Evolutionary conservation across 2,797 vertebrate species (phyloP).

Genomic region (Tamandua tetradactyla): DNA sequence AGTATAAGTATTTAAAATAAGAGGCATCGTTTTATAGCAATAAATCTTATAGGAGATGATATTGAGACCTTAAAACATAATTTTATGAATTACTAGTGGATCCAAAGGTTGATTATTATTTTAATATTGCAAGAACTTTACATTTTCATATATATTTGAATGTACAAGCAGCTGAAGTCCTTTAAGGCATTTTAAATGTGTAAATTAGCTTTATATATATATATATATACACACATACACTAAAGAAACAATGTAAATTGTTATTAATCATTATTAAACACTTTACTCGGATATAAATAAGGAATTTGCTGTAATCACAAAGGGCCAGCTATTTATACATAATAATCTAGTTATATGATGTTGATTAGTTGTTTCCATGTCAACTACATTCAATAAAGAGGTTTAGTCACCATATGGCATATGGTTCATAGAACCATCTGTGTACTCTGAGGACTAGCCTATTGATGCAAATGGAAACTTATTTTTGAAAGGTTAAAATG

Average conservation of each 20-base stretch:
- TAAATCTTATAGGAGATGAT: not conserved
- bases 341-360: constrained; percentile 55
- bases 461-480: constrained; percentile 68
- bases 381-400: constrained; percentile 49
- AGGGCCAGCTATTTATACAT: constrained; percentile 43
- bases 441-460: constrained; percentile 68
- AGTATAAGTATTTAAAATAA: not conserved
- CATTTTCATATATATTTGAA: not conserved
- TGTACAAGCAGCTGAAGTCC: not conserved
- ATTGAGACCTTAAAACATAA: not conserved
- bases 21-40: not conserved
- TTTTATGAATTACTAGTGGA: not conserved
- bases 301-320: constrained; percentile 13
- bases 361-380: constrained; percentile 69
- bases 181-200: not conserved
- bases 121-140: not conserved
- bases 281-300: not conserved
- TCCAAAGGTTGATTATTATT: not conserved
- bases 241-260: not conserved
- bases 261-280: not conserved
- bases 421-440: constrained; percentile 73
- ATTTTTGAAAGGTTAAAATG: constrained; percentile 72
- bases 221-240: not conserved
- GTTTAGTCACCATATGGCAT: constrained; percentile 67
- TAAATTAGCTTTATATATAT: not conserved